Evolutionary conservation across 2,888 invertebrate genomes (phyloP).

Genomic region (Stomorhina lunata): DNA sequence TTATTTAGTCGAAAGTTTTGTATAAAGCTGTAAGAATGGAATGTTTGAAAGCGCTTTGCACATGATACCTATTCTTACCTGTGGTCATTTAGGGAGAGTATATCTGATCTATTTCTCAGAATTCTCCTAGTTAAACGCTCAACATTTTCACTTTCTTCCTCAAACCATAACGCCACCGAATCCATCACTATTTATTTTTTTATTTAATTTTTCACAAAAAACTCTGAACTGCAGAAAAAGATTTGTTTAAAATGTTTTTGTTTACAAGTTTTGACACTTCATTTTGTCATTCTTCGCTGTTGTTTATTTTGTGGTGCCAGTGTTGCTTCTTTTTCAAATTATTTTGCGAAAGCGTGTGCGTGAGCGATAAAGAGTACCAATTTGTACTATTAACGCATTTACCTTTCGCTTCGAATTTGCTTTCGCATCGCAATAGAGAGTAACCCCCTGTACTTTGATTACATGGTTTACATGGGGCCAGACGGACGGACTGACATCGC

Average conservation of each 20-base stretch:
- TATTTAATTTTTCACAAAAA: too few relatives aligned
- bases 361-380: not conserved
- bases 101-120: too few relatives aligned
- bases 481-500: too few relatives aligned
- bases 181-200: not conserved
- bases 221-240: not conserved
- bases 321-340: slow-evolving; percentile 24
- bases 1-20: too few relatives aligned
- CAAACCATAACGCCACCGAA: not conserved
- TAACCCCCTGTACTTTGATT: too few relatives aligned
- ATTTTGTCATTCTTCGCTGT: slow-evolving; percentile 15
- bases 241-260: not conserved
- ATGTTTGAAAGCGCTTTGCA: too few relatives aligned
- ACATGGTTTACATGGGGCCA: too few relatives aligned
- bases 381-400: too few relatives aligned
- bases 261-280: slow-evolving; percentile 24
- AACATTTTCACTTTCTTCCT: not conserved
- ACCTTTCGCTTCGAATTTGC: not conserved
- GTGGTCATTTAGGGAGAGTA: too few relatives aligned
- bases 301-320: slow-evolving; percentile 3
- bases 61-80: too few relatives aligned
- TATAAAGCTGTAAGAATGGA: too few relatives aligned
- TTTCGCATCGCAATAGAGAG: not conserved
- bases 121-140: slow-evolving; percentile 6
- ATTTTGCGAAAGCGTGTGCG: slow-evolving; percentile 24